Conservation (phyloP, 2,797 vertebrate genomes). For the Oreochromis mossambicus region DNA sequence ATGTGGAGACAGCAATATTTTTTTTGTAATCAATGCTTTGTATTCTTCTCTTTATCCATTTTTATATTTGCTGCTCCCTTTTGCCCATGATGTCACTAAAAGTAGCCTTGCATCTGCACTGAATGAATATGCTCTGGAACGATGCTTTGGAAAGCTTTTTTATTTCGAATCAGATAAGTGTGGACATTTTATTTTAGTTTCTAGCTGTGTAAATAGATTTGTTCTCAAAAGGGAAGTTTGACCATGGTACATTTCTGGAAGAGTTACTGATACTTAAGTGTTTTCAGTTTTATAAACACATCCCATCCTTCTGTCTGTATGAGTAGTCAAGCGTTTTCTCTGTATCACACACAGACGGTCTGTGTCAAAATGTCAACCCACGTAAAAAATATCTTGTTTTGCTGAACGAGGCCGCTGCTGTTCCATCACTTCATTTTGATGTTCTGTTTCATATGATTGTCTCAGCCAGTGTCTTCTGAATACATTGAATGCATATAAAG, state of each 20-base stretch:
- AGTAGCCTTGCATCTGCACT: not conserved
- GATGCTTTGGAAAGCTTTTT: not conserved
- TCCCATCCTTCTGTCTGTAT: not conserved
- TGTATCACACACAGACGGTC: not conserved
- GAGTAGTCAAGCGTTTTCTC: constrained; percentile 27
- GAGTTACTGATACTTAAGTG: constrained; percentile 28
- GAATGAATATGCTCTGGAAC: not conserved
- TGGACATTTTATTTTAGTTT: not conserved
- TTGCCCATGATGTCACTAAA: not conserved
- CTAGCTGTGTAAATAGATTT: not conserved
- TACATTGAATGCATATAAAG: constrained; percentile 8
- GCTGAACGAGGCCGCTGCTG: constrained; percentile 11
- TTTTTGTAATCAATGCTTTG: not conserved
- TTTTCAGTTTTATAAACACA: constrained; percentile 32
- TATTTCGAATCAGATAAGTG: not conserved
- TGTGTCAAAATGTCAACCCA: constrained; percentile 37
- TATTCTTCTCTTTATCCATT: not conserved
- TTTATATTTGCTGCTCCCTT: not conserved
- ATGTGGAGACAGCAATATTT: not conserved
- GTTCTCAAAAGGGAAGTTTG: not conserved
- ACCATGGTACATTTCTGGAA: constrained; percentile 24
- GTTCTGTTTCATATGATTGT: constrained; percentile 40
- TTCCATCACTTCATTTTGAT: constrained; percentile 30
- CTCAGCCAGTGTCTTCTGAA: constrained; percentile 50
- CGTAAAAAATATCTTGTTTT: constrained; percentile 40